These are phyloP conservation scores for Sitophilus oryzae DNA, from an alignment of 1,140 invertebrate species.

Conservation along the genomic window DNA sequence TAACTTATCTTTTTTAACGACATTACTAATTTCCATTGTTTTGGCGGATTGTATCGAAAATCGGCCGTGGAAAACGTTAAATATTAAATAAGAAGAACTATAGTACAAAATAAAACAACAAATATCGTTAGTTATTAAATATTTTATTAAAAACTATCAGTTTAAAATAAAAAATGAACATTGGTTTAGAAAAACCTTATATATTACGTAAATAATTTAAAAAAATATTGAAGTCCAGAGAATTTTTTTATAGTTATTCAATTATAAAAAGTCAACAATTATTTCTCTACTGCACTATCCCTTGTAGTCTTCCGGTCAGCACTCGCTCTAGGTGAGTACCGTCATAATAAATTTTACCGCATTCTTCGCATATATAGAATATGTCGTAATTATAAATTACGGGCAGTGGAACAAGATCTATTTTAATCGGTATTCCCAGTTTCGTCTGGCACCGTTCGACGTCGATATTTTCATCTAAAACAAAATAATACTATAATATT, in stretches of 20 bases:
- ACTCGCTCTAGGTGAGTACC: constrained; percentile 52
- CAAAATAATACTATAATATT: no score
- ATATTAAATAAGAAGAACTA: no score
- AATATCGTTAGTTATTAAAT: no score
- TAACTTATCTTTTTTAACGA: no score
- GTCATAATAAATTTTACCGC: constrained; percentile 64
- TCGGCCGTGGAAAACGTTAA: no score
- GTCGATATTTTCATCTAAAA: constrained; percentile 43
- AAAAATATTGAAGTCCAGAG: background rate
- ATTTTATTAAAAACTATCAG: no score
- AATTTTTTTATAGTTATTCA: background rate
- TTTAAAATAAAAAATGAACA: no score
- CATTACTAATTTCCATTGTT: no score
- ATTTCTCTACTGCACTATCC: constrained; percentile 37
- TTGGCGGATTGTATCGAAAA: no score
- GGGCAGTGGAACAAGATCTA: constrained; percentile 46
- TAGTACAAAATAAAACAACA: no score
- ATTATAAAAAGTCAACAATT: background rate
- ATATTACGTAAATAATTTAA: background rate
- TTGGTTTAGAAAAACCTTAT: background rate
- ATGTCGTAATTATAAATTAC: constrained; percentile 46
- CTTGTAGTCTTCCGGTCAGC: constrained; percentile 41
- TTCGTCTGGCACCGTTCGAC: constrained; percentile 43
- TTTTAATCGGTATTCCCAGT: constrained; percentile 46
- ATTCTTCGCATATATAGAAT: constrained; percentile 58